Base-by-base conservation (phyloP, 2,113 vertebrate genomes). In the Hippoglossus stenolepis region DNA sequence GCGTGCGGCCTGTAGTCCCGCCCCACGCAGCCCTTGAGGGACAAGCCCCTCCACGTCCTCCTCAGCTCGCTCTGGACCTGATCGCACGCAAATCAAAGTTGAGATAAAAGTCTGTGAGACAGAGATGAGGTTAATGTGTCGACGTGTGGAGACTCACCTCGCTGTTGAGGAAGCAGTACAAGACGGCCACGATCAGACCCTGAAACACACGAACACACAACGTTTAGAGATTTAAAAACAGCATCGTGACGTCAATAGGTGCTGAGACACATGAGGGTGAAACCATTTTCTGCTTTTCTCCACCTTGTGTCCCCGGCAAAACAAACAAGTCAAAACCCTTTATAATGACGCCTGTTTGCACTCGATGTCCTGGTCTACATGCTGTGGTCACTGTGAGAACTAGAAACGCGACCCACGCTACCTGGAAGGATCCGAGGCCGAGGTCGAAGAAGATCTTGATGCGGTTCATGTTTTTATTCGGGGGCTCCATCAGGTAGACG, bases 131-230 rank as follows among this genome's bases (percentile, higher is more conserved):
- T 15, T n/a, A 0, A 4, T 53, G 51, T 24, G 20, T 15, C 0
- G 1, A 20, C 0, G 24, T 21, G 40, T 21, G 56, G 12, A 15
- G 47, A 89, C 96, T 94, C 91, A 97, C 97, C 90, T 98, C 97
- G 15, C 94, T 96, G 91, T 98, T 98, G 79, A 98, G 90, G 89
- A 98, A 97, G 79, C 97, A 98, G 77, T 98, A 98, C 4, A 98
- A 92, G 43, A 97, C 91, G 0, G 96, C 96, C 66, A 98, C 96
- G 54, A 96, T 95, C 49, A 98, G 73, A 15, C 97, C 97, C 97
- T 98, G 77, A 51, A 86, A 90, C 57, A 81, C 10, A 89, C 24
- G 86, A 53, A 82, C 0, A 58, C 10, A 62, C 60, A 40, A 18
- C 15, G 17, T 12, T 43, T 43, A 3, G 10, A 38, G 40, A 43